Conservation (phyloP, 35 echinoderm and acorn worm genomes). For the Anneissia japonica region DNA sequence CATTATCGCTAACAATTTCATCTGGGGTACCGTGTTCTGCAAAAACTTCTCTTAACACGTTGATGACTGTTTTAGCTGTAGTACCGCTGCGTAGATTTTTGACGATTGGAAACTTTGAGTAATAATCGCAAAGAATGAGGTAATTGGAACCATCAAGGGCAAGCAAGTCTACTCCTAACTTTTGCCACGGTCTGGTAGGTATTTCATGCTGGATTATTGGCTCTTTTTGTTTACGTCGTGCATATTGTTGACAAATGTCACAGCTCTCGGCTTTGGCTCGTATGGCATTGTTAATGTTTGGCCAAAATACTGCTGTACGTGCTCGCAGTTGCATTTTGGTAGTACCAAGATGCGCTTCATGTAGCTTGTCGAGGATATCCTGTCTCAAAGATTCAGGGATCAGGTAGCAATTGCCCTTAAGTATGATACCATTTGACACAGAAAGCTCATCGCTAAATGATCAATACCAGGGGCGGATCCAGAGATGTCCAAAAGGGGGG, state of each 20-base stretch:
- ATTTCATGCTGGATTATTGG: slow-evolving; percentile 39
- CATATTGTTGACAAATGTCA: slow-evolving; percentile 38
- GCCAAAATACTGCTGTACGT: slow-evolving; percentile 25
- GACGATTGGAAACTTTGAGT: slow-evolving; percentile 45
- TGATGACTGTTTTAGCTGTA: background rate
- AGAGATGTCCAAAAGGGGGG: too few relatives aligned
- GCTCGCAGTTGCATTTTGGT: slow-evolving; percentile 51
- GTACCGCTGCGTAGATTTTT: background rate
- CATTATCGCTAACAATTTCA: slow-evolving; percentile 61
- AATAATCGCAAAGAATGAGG: slow-evolving; percentile 47
- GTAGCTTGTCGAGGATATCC: slow-evolving; percentile 41
- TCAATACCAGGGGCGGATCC: background rate
- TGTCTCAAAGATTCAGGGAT: background rate
- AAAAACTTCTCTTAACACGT: slow-evolving; percentile 14
- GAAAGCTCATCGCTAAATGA: too few relatives aligned
- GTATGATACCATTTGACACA: too few relatives aligned
- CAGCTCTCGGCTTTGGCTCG: slow-evolving; percentile 24
- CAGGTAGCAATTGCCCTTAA: too few relatives aligned
- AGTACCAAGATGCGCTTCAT: slow-evolving; percentile 48
- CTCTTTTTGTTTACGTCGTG: slow-evolving; percentile 22
- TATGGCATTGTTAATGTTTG: slow-evolving; percentile 58
- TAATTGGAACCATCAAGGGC: slow-evolving; percentile 35
- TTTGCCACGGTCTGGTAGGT: slow-evolving; percentile 58
- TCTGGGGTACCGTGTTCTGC: slow-evolving; percentile 57
- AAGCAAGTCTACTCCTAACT: slow-evolving; percentile 47